A percentile compares a stretch with the other conserved stretches of the same genome.
These are phyloP conservation scores for Ophioninae sp. DNA, from an alignment of 2,888 invertebrate genomes.

Conservation along the genomic window DNA sequence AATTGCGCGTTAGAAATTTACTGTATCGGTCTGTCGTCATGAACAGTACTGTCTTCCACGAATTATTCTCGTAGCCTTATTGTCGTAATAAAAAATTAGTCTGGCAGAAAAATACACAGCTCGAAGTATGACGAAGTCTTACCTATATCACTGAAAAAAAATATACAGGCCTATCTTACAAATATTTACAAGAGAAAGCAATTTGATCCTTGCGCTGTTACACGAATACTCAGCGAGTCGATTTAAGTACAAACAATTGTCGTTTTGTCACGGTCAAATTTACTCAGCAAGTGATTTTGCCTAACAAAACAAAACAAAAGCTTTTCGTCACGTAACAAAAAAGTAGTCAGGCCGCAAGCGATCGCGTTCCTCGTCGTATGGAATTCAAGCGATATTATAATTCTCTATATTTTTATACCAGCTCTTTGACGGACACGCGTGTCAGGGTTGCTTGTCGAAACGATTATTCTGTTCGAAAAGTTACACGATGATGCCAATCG, in stretches of 20 bases:
- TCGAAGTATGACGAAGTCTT: conserved; percentile 26
- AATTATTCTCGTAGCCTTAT: conserved; percentile 5
- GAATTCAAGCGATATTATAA: conserved; percentile 6
- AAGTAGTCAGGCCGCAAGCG: conserved; percentile 48
- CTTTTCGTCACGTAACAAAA: conserved; percentile 19
- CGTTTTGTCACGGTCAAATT: conserved; percentile 11
- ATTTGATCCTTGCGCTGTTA: conserved; percentile 16
- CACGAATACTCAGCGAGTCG: conserved; percentile 43
- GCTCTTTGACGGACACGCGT: conserved; percentile 55
- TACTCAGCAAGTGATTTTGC: conserved; percentile 7
- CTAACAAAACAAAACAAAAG: conserved; percentile 16
- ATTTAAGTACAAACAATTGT: conserved; percentile 55
- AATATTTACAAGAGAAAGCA: conserved; percentile 56
- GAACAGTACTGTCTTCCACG: conserved; percentile 19
- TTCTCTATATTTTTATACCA: conserved; percentile 2
- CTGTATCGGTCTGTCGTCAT: neutral
- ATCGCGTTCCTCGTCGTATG: conserved; percentile 9
- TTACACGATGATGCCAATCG: conserved; percentile 75
- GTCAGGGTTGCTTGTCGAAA: conserved; percentile 66
- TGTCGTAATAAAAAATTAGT: conserved; percentile 29
- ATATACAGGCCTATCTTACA: conserved; percentile 51
- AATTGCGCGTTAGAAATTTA: conserved; percentile 16
- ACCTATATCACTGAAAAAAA: conserved; percentile 23
- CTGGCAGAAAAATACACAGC: conserved; percentile 34
- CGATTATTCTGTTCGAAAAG: conserved; percentile 72